Percentiles rank a stretch among this genome's conserved stretches.
Conservation (phyloP, 2,113 vertebrate species). For the Rana temporaria region DNA sequence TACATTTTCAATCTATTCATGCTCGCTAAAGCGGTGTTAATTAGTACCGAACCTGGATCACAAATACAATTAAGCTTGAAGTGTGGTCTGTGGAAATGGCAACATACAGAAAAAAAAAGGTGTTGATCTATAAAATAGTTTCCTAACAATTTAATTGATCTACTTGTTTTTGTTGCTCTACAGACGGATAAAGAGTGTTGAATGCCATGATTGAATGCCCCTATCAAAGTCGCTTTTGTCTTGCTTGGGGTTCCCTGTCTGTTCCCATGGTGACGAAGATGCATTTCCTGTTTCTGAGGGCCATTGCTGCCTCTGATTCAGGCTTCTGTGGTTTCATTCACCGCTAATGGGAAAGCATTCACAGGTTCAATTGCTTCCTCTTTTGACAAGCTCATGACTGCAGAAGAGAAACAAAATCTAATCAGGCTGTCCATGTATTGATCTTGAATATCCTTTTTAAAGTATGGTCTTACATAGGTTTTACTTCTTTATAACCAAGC, state of each 20-base stretch:
- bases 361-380: constrained; percentile 70
- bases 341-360: constrained; percentile 69
- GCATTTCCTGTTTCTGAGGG: constrained; percentile 71
- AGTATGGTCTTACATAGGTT: no score
- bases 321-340: constrained; percentile 71
- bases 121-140: constrained; percentile 57
- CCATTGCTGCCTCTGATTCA: constrained; percentile 67
- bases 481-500: no score
- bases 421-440: not conserved
- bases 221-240: constrained; percentile 62
- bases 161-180: constrained; percentile 62
- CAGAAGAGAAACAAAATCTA: constrained; percentile 9
- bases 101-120: not conserved
- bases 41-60: not conserved
- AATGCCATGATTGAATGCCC: constrained; percentile 64
- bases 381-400: constrained; percentile 47
- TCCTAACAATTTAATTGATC: constrained; percentile 59
- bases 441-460: not conserved
- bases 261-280: constrained; percentile 74
- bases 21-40: not conserved
- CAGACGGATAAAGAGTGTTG: constrained; percentile 63
- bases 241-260: constrained; percentile 70
- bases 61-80: not conserved
- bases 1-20: not conserved
- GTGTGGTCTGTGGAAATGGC: not conserved